These are phyloP conservation scores for Euwallacea similis DNA, from an alignment of 1,140 invertebrate species.

Conservation along the genomic window DNA sequence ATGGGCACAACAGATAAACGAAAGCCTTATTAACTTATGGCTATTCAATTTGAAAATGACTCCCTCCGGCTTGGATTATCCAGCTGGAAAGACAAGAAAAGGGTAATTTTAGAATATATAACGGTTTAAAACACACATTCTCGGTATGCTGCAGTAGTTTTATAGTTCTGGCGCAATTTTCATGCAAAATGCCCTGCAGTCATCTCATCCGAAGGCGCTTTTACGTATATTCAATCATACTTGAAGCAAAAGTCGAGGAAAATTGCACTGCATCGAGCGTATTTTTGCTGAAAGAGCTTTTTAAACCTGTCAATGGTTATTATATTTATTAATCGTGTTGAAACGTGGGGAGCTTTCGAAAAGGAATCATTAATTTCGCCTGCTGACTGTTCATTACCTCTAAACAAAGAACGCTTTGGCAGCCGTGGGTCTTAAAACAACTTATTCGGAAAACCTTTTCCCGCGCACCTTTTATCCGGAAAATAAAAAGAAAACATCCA, in stretches of 20 bases:
- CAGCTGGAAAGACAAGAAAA: conserved; percentile 6
- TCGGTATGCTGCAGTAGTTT: conserved; percentile 31
- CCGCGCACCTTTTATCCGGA: conserved; percentile 23
- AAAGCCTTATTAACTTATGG: neutral
- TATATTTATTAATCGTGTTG: no score
- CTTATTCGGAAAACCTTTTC: conserved; percentile 15
- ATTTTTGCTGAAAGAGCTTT: neutral
- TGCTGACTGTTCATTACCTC: conserved; percentile 7
- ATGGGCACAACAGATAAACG: neutral
- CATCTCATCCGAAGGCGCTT: conserved; percentile 12
- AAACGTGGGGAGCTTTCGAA: neutral
- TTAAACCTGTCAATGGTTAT: no score
- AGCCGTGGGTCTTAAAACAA: conserved; percentile 9
- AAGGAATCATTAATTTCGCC: conserved; percentile 18
- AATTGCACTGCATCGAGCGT: conserved; percentile 12
- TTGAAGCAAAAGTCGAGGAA: conserved; percentile 8
- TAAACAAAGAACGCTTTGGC: conserved; percentile 14
- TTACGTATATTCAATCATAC: conserved; percentile 25
- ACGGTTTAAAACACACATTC: conserved; percentile 35
- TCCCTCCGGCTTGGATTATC: neutral
- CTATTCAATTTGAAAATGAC: conserved; percentile 1
- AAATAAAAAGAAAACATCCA: conserved; percentile 31
- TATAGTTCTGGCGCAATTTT: conserved; percentile 33
- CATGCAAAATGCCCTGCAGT: conserved; percentile 23
- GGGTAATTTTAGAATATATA: conserved; percentile 27